Evolutionary conservation across 1,140 invertebrate genomes (phyloP).

Genomic region (Hycleus cichorii): DNA sequence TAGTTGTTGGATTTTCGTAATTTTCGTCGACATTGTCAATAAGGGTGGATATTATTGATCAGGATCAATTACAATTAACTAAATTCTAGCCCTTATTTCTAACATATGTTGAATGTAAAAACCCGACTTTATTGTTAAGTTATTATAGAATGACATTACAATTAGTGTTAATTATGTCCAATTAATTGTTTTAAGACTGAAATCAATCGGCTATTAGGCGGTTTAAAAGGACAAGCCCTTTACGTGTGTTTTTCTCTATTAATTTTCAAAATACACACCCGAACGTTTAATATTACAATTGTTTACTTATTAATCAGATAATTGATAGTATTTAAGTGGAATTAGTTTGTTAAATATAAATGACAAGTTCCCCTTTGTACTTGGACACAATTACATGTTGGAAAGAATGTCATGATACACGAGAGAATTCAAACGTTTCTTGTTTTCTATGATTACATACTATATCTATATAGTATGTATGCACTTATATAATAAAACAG

Average conservation of each 20-base stretch:
- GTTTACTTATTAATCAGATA: background rate
- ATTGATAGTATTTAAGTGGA: background rate
- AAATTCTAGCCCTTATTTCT: constrained; percentile 11
- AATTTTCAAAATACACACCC: background rate
- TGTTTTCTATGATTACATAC: constrained; percentile 1
- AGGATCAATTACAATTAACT: constrained; percentile 12
- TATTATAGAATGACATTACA: constrained; percentile 22
- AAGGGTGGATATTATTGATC: constrained; percentile 1
- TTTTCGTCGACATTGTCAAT: background rate
- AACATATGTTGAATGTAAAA: constrained; percentile 14
- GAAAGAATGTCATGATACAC: constrained; percentile 14
- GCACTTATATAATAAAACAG: background rate
- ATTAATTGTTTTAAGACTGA: constrained; percentile 10
- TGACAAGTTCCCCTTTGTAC: constrained; percentile 15
- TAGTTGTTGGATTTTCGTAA: no score
- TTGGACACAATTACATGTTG: constrained; percentile 11
- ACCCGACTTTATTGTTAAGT: constrained; percentile 12
- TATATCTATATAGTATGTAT: no score
- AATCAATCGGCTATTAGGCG: no score
- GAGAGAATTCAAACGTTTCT: constrained; percentile 14
- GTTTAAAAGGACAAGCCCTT: background rate
- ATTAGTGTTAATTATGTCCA: constrained; percentile 17
- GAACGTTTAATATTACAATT: background rate
- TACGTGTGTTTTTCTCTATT: background rate
- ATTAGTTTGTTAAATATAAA: constrained; percentile 12